Percentiles rank a stretch among this genome's conserved stretches.
Conservation (phyloP, 2,888 invertebrate species). For the Perizoma affinitatum region DNA sequence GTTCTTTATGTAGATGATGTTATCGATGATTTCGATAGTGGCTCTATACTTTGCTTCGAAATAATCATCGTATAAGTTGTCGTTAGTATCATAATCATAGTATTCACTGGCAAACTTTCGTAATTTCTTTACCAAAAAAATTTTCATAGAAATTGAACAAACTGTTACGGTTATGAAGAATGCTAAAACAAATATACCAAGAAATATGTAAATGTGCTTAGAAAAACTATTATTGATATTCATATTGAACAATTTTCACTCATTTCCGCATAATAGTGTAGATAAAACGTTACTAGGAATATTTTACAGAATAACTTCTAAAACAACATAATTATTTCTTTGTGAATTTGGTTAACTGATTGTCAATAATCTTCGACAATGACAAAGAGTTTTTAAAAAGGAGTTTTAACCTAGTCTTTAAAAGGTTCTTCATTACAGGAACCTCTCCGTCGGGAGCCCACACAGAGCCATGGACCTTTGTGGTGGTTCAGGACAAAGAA, state of each 20-base stretch:
- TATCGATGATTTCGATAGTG: slow-evolving; percentile 17
- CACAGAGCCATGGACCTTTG: slow-evolving; percentile 97
- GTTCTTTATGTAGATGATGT: slow-evolving; percentile 41
- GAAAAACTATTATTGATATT: slow-evolving; percentile 2
- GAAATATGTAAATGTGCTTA: slow-evolving; percentile 6
- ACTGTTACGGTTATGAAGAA: slow-evolving; percentile 17
- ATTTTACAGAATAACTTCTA: too few relatives aligned
- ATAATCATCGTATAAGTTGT: slow-evolving; percentile 28
- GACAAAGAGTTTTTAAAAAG: too few relatives aligned
- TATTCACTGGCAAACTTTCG: slow-evolving; percentile 27
- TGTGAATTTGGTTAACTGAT: too few relatives aligned
- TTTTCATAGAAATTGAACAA: slow-evolving; percentile 27
- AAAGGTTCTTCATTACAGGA: slow-evolving; percentile 72
- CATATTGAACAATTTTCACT: neutral
- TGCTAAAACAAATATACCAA: slow-evolving; percentile 4
- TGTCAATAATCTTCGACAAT: too few relatives aligned
- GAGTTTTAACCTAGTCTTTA: too few relatives aligned
- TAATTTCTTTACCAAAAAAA: slow-evolving; percentile 35
- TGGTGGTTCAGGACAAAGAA: slow-evolving; percentile 86
- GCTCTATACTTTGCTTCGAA: slow-evolving; percentile 23
- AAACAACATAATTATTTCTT: too few relatives aligned
- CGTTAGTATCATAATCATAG: slow-evolving; percentile 34
- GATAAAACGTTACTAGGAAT: slow-evolving; percentile 32
- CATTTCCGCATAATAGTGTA: neutral
- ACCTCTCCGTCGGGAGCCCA: slow-evolving; percentile 98